Percentiles rank a stretch among this genome's conserved stretches.
Conservation (phyloP, 2,888 invertebrate species). For the Drosophila suboccidentalis region DNA sequence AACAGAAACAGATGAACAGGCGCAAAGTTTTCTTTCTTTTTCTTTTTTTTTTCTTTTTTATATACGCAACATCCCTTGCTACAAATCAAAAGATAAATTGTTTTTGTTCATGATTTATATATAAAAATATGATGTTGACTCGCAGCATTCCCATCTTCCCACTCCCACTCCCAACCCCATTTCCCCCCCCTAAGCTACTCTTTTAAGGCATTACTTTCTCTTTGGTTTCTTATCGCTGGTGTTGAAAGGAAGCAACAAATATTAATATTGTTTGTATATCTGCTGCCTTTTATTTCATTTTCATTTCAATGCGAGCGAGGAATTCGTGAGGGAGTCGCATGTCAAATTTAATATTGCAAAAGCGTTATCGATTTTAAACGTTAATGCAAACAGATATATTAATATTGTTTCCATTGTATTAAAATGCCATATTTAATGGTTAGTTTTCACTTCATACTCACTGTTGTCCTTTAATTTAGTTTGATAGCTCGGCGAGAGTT, state of each 20-base stretch:
- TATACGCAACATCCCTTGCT: conserved; percentile 60
- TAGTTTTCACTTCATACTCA: conserved; percentile 29
- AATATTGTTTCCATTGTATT: conserved; percentile 10
- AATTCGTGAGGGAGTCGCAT: conserved; percentile 27
- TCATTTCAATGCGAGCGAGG: conserved; percentile 38
- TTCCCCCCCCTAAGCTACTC: no score
- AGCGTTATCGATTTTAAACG: conserved; percentile 35
- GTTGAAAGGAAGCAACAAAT: conserved; percentile 67
- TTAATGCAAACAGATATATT: conserved; percentile 6
- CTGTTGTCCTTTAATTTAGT: conserved; percentile 18
- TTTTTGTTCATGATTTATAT: conserved; percentile 80
- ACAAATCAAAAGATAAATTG: conserved; percentile 81
- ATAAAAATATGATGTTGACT: conserved; percentile 59
- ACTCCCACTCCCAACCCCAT: not conserved
- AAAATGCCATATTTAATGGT: not conserved
- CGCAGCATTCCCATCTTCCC: conserved; percentile 31
- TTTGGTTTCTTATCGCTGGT: conserved; percentile 57
- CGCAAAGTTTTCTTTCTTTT: conserved; percentile 48
- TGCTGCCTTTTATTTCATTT: conserved; percentile 57
- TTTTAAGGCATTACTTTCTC: conserved; percentile 31
- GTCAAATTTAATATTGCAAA: conserved; percentile 63
- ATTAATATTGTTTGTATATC: conserved; percentile 72
- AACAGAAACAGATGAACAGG: conserved; percentile 52
- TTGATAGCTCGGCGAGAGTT: conserved; percentile 28
- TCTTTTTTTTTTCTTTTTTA: not conserved